Conservation (phyloP, 53 echinoderm and acorn worm genomes). For the Temnopleurus reevesii region DNA sequence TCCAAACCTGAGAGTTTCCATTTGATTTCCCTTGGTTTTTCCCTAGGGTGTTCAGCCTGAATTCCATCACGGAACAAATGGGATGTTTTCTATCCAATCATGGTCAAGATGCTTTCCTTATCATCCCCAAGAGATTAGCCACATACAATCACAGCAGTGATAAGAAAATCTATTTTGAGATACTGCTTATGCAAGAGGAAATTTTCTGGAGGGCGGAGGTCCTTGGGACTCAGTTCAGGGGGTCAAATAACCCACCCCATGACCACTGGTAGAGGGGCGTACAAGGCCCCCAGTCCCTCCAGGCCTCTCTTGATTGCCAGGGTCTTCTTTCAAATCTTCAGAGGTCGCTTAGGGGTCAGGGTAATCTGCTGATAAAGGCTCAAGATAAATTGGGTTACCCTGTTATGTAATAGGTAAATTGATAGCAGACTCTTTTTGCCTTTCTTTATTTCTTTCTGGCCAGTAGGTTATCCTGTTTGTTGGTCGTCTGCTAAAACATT, state of each 20-base stretch:
- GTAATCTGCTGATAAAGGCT: constrained; percentile 50
- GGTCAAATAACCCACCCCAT: neutral
- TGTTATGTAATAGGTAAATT: constrained; percentile 54
- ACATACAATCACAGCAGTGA: neutral
- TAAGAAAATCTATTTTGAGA: constrained; percentile 20
- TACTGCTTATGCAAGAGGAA: neutral
- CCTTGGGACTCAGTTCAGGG: neutral
- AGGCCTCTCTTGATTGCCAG: constrained; percentile 12
- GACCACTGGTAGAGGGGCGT: neutral
- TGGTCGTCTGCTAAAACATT: constrained; percentile 33
- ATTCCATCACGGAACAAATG: no score
- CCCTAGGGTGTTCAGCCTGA: no score
- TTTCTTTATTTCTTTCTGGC: neutral
- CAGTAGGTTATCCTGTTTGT: constrained; percentile 37
- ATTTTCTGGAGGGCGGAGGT: neutral
- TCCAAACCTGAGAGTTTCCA: no score
- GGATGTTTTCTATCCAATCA: neutral
- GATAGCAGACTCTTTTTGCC: constrained; percentile 40
- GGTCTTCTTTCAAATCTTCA: constrained; percentile 29
- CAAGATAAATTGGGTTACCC: constrained; percentile 35
- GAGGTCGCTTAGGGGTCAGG: constrained; percentile 47
- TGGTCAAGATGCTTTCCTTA: neutral
- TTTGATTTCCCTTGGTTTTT: no score
- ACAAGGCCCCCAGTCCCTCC: neutral
- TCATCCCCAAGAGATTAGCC: neutral